These are phyloP conservation scores for Stigmatopora argus DNA, from an alignment of 2,113 vertebrate species.

Conservation along the genomic window DNA sequence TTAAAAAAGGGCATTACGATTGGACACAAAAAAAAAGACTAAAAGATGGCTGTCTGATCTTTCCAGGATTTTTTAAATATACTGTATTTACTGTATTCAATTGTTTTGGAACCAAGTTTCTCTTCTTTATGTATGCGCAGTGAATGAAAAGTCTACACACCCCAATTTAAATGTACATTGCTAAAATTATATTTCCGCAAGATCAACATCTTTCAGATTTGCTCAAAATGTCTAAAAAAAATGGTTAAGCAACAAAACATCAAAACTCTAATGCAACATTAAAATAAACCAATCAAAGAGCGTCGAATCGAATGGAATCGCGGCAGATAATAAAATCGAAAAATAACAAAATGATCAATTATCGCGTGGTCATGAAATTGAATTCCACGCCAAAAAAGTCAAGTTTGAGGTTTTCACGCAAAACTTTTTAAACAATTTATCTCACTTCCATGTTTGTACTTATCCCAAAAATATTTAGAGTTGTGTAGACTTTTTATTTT, in stretches of 20 bases:
- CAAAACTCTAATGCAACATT: no score
- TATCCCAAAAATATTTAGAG: neutral
- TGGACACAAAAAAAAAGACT: conserved; percentile 13
- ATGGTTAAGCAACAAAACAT: no score
- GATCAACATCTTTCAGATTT: no score
- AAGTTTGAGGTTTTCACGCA: no score
- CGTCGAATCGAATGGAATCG: no score
- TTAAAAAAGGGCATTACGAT: conserved; percentile 30
- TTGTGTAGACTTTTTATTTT: neutral
- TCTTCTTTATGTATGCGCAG: conserved; percentile 5
- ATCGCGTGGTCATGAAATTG: no score
- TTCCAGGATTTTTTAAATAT: conserved; percentile 23
- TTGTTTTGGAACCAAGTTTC: conserved; percentile 39
- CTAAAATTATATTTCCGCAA: no score
- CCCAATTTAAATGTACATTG: neutral
- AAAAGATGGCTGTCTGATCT: conserved; percentile 1
- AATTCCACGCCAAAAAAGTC: no score
- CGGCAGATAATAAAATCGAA: no score
- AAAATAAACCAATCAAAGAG: no score
- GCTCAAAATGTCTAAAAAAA: no score
- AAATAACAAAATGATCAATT: no score
- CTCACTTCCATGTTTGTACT: neutral
- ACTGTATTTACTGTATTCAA: conserved; percentile 33
- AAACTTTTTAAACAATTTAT: neutral
- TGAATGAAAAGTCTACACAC: neutral